Evolutionary conservation across 2,888 invertebrate species (phyloP), one percentile per base, ranked within the genome.

Genomic region (Drosophila percnosoma): DNA sequence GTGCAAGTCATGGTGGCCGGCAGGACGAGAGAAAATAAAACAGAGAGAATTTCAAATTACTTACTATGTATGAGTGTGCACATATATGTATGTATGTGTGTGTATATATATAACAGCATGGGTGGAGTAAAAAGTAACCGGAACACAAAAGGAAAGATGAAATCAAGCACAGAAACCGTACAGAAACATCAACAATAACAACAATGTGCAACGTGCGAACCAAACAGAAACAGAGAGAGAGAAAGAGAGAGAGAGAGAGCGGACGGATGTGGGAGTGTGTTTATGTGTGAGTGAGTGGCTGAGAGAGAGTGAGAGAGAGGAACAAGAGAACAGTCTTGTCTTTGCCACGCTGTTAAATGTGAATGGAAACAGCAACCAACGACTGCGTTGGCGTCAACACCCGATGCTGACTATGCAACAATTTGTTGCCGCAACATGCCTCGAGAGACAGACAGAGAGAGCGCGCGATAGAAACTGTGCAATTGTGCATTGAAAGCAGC

Each of bases 391-490:
- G 27, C 67, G 45, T 53, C 59, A 63, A 52, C 48, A 51, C 49
- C 40, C 55, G 59, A 18, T 66, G 79, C 69, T 75, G 75, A 71
- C 82, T 72, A 78, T 81, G 89, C 89, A 87, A 85, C 89, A 88
- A 85, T 86, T 87, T 89, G 87, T 87, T 87, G 85, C 85, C 80
- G 74, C 75, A 81, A 69, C 74, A 78, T 72, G 64, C 73, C 60
- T 24, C 34, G 13, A 34, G 49, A 49, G 68, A 8, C 5, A 38
- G 45, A 36, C 15, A 24, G 11, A 34, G 34, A 48, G 8, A 4
- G 27, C 2, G n/a, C 13, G 24, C 24, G 15, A 45, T 13, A 45
- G 24, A 48, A 36, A 75, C 53, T 68, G 65, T 52, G 48, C 54
- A 66, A 54, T 59, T 67, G 73, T 70, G 65, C 77, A 73, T 61